Evolutionary conservation across 2,888 invertebrate species (phyloP).

Genomic region (Actias luna): DNA sequence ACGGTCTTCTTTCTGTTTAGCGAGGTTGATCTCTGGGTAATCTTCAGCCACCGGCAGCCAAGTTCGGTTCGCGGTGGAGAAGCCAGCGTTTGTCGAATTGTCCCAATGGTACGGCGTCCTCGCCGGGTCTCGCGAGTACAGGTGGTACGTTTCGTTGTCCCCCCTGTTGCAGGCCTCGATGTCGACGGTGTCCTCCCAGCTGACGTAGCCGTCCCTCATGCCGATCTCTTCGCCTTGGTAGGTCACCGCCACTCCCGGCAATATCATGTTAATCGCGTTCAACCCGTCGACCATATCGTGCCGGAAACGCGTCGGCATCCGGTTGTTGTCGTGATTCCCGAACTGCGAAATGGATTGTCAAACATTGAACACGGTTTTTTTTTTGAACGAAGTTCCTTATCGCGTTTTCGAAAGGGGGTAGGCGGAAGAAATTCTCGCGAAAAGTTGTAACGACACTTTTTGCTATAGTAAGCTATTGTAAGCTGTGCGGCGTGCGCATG

Average conservation of each 20-base stretch:
- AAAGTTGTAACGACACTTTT: too few relatives aligned
- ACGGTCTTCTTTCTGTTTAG: constrained; percentile 67
- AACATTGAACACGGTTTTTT: not conserved
- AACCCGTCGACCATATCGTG: constrained; percentile 84
- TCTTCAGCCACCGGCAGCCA: constrained; percentile 87
- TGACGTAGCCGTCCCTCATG: constrained; percentile 83
- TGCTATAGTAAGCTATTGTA: too few relatives aligned
- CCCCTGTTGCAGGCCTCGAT: constrained; percentile 81
- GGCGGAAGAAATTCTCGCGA: too few relatives aligned
- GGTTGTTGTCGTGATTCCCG: constrained; percentile 86
- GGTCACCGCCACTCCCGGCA: constrained; percentile 90
- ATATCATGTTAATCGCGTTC: constrained; percentile 85
- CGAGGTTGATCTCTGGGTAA: constrained; percentile 81
- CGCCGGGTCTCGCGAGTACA: constrained; percentile 82
- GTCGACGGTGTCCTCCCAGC: constrained; percentile 82
- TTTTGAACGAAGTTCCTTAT: not conserved
- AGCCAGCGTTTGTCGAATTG: constrained; percentile 79
- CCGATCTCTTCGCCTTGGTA: constrained; percentile 93
- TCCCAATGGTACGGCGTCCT: constrained; percentile 87
- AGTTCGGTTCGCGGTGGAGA: constrained; percentile 77
- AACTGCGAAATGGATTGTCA: constrained; percentile 61
- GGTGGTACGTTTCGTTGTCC: constrained; percentile 71
- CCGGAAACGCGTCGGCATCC: constrained; percentile 84
- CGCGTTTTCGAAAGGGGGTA: too few relatives aligned
- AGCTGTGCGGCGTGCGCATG: too few relatives aligned